A percentile compares a stretch with the other conserved stretches of the same genome.
These are phyloP conservation scores for Psix sp. DNA, from an alignment of 1,140 invertebrate genomes.

Conservation along the genomic window DNA sequence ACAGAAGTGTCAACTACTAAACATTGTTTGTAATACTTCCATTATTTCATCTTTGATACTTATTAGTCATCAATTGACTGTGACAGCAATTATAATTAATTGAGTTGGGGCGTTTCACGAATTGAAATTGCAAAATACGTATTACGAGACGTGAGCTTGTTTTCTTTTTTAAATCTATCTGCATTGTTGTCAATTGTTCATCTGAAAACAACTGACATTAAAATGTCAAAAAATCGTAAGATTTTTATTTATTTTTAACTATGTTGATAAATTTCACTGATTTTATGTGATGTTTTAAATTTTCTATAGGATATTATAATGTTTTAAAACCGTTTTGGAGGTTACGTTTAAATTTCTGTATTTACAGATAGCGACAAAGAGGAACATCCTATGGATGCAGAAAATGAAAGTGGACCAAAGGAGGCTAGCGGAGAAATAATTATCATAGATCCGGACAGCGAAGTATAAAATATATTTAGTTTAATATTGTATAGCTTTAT, in stretches of 20 bases:
- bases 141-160: no score
- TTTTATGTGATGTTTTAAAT: not conserved
- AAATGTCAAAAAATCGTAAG: conserved; percentile 8
- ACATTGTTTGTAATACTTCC: conserved; percentile 1
- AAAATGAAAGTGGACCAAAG: conserved; percentile 59
- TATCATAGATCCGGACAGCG: conserved; percentile 71
- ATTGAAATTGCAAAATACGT: no score
- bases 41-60: not conserved
- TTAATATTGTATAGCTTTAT: conserved; percentile 7
- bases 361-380: conserved; percentile 61
- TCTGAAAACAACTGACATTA: not conserved
- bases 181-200: no score
- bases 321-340: not conserved
- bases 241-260: not conserved
- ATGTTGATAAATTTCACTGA: not conserved
- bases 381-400: conserved; percentile 56
- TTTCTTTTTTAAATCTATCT: no score
- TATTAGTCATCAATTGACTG: conserved; percentile 2
- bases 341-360: not conserved
- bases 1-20: not conserved
- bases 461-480: conserved; percentile 59
- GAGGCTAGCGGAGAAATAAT: conserved; percentile 70
- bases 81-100: not conserved
- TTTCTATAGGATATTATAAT: conserved; percentile 1
- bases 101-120: no score